A percentile compares a stretch with the other conserved stretches of the same genome.
Evolutionary conservation across 2,113 vertebrate species (phyloP).

Genomic region (Tautogolabrus adspersus): DNA sequence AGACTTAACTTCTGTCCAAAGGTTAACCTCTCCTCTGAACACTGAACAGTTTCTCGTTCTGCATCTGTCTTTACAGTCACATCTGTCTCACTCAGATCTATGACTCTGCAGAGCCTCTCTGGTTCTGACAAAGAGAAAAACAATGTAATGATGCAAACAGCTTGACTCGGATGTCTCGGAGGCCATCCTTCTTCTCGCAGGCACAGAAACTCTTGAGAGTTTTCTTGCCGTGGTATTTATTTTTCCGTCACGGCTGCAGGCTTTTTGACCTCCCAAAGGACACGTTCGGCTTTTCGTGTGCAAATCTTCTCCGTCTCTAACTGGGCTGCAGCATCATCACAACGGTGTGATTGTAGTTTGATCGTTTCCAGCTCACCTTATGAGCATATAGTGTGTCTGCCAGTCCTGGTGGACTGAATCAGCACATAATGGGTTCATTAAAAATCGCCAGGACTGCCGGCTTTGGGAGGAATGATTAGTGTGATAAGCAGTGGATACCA

Average conservation of each 20-base stretch:
- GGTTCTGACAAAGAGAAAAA: neutral
- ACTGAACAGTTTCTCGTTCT: too few species aligned
- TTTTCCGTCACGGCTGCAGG: conserved; percentile 19
- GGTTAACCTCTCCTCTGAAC: neutral
- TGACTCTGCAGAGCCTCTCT: conserved; percentile 7
- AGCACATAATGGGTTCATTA: conserved; percentile 83
- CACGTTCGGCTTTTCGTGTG: conserved; percentile 38
- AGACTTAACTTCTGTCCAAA: neutral
- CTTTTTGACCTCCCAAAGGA: conserved; percentile 42
- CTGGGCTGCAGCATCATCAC: conserved; percentile 43
- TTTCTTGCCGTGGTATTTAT: conserved; percentile 11
- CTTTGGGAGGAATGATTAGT: conserved; percentile 80
- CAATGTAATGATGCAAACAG: conserved; percentile 37
- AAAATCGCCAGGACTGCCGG: conserved; percentile 75
- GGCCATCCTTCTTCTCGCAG: conserved; percentile 15
- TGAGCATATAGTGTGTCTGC: conserved; percentile 45
- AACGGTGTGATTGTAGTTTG: conserved; percentile 55
- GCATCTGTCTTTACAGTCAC: too few species aligned
- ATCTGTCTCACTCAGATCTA: conserved; percentile 13
- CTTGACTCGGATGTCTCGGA: conserved; percentile 27
- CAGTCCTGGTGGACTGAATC: conserved; percentile 76
- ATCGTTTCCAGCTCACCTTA: conserved; percentile 77
- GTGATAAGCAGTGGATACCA: conserved; percentile 81
- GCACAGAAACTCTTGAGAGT: neutral
- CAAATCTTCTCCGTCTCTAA: conserved; percentile 44